phyloP scores from a whole-genome alignment of 2,888 invertebrate species.

The Folsomia candida region DNA sequence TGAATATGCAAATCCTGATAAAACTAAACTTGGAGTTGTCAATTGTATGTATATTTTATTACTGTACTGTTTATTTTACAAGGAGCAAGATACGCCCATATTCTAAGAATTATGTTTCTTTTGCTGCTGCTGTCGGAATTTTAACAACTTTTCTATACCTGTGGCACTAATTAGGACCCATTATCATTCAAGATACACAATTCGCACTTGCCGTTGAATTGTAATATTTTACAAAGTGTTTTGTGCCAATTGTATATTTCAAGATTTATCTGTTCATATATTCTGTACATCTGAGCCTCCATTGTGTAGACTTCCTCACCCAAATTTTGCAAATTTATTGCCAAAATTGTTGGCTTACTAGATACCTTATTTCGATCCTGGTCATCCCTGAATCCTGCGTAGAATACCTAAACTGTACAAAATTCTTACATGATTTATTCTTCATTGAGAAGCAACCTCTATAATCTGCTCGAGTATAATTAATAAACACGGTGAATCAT shows the following conservation, averaged over 20 bases:
- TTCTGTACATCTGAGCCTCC: no score
- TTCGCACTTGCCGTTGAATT: background rate
- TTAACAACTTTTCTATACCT: background rate
- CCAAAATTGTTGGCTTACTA: no score
- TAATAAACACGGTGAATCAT: background rate
- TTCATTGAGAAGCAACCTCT: no score
- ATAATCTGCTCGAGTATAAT: no score
- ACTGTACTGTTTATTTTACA: no score
- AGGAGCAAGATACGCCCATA: no score
- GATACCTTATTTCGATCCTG: background rate
- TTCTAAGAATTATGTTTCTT: no score
- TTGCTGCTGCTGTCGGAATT: background rate
- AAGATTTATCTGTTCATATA: background rate
- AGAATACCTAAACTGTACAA: background rate
- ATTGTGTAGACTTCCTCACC: background rate
- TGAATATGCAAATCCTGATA: no score
- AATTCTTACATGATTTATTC: background rate
- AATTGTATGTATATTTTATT: no score
- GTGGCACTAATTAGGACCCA: background rate
- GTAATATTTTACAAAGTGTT: background rate
- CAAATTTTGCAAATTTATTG: background rate
- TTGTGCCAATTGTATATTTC: background rate
- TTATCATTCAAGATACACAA: background rate
- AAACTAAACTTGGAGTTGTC: no score
- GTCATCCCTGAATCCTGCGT: background rate